Conservation (phyloP, 2,888 invertebrate species). For the Polia nebulosa region DNA sequence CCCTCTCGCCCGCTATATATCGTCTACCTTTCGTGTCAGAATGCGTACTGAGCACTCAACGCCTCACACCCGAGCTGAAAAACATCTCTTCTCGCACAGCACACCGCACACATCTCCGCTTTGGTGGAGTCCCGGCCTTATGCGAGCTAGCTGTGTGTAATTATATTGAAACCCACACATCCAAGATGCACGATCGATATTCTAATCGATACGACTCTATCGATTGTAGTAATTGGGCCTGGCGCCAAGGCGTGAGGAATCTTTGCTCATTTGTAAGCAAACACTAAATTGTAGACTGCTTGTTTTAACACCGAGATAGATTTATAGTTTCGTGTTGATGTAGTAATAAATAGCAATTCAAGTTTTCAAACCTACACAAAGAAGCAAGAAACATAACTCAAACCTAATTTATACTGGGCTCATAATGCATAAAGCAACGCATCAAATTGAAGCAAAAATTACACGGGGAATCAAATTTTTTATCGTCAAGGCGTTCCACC, state of each 20-base stretch:
- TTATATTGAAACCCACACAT: slow-evolving; percentile 60
- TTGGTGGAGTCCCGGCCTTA: too few species aligned
- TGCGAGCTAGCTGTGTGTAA: slow-evolving; percentile 55
- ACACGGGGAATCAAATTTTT: slow-evolving; percentile 73
- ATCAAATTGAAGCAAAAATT: slow-evolving; percentile 75
- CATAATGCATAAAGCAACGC: slow-evolving; percentile 69
- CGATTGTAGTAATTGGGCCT: slow-evolving; percentile 46
- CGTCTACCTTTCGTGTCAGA: too few species aligned
- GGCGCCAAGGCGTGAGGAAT: slow-evolving; percentile 42
- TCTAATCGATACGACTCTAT: slow-evolving; percentile 53
- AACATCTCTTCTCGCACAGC: too few species aligned
- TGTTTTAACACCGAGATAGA: slow-evolving; percentile 2
- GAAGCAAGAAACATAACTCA: slow-evolving; percentile 40
- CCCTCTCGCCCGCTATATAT: too few species aligned
- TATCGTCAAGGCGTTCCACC: slow-evolving; percentile 70
- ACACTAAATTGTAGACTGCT: slow-evolving; percentile 21
- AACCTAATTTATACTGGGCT: slow-evolving; percentile 52
- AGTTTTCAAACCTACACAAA: not conserved
- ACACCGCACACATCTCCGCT: too few species aligned
- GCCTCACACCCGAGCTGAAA: too few species aligned
- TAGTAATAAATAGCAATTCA: slow-evolving; percentile 17
- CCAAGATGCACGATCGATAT: slow-evolving; percentile 55
- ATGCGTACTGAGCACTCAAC: too few species aligned
- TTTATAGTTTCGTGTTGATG: slow-evolving; percentile 20
- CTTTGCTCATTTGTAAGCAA: slow-evolving; percentile 28